Conservation (phyloP, 1,140 invertebrate species). For the Megalopta genalis region DNA sequence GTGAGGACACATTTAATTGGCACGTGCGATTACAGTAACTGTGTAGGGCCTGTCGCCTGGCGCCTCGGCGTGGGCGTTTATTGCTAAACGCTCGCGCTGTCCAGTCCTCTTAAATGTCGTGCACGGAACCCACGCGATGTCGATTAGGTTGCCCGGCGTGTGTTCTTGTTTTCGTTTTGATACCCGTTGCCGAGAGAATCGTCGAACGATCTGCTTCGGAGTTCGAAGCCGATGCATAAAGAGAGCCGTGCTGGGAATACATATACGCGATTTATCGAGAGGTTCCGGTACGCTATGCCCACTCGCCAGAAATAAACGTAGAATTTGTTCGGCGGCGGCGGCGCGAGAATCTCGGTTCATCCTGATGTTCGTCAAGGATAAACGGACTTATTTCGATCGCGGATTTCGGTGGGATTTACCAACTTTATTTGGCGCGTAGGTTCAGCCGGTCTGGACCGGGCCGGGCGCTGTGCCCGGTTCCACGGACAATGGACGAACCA, state of each 20-base stretch:
- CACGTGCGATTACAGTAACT: constrained; percentile 33
- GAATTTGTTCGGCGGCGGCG: constrained; percentile 8
- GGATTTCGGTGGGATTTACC: constrained; percentile 25
- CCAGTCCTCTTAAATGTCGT: neutral
- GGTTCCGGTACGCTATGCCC: neutral
- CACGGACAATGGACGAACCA: neutral
- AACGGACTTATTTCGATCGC: constrained; percentile 38
- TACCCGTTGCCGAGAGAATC: too few relatives aligned
- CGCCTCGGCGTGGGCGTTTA: constrained; percentile 44
- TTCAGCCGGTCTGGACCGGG: neutral
- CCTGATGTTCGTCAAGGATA: constrained; percentile 49
- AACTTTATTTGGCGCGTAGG: constrained; percentile 42
- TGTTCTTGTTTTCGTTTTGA: too few relatives aligned
- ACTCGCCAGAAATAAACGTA: constrained; percentile 29
- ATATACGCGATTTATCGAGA: neutral
- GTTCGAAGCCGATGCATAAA: too few relatives aligned
- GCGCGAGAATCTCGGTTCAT: constrained; percentile 32
- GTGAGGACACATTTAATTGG: constrained; percentile 52
- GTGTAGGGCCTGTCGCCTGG: constrained; percentile 1
- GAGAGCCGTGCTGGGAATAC: neutral
- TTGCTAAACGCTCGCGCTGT: neutral
- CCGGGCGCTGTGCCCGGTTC: neutral
- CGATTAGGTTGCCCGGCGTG: too few relatives aligned
- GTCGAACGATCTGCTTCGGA: too few relatives aligned
- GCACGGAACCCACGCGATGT: neutral